Base-by-base conservation (phyloP, 1,140 invertebrate genomes). In the Pseudomyrmex cubaensis region DNA sequence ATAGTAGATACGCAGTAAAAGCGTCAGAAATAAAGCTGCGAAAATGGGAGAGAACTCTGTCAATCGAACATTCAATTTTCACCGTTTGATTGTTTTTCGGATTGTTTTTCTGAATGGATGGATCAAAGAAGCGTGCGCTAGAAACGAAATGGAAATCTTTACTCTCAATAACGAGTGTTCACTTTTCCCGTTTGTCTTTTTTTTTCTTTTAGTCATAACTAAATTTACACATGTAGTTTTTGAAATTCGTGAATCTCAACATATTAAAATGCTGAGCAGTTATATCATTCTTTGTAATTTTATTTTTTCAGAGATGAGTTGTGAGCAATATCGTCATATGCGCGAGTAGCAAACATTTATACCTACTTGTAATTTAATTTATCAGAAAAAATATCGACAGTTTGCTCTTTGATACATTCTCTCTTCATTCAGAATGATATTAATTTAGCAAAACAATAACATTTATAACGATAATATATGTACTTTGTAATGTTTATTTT, bases 11-110 rank as follows among this genome's bases (percentile, higher is more conserved):
- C 35, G 35, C 35, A 35, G 22, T 13, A 22, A 35, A 46, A 25
- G 44, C 12, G 2, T 46, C 35, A 15, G 2, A n/a, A 70, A 61
- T 44, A 61, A 22, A 80, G 22, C n/a, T 59, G 64, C 57, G 35
- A 35, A 22, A 80, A 35, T 20, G 15, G 52, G 15, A 2, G 0
- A 54, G 2, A 56, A 35, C 0, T 35, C 17, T 35, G 20, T 70
- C 66, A 72, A 80, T 72, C 54, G 35, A 80, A 80, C 22, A 70
- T 80, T 80, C 54, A 80, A 80, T 80, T 80, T 72, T n/a, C 35
- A 78, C 64, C 22, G 66, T 70, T 70, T 61, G 15, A 80, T 80
- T 80, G 35, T 80, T 80, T 70, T 80, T 48, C 20, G 66, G n/a
- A 80, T 70, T 70, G 12, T 80, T 80, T 70, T 72, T 20, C 44